Evolutionary conservation across 2,797 vertebrate species (phyloP), one percentile per base, ranked within the genome.

Genomic region (Sebastes reedi): DNA sequence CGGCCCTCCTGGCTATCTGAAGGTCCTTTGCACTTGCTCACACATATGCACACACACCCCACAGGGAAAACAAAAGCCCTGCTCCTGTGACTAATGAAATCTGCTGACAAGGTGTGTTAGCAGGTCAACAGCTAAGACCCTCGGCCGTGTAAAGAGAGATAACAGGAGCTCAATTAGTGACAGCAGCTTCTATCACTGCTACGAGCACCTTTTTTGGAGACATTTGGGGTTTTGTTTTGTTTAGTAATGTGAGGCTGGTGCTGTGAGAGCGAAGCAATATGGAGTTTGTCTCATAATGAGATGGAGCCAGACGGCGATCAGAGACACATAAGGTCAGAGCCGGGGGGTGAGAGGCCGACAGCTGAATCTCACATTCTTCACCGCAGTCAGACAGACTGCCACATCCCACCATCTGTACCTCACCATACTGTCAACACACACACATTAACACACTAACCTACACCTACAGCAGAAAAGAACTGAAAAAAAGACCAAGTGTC

Each of bases 331-430:
- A 94, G 93, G 93, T 94, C 94, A 94, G 83, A 87, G 78, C 86
- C 39, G 8, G 71, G 82, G 84, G 82, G 73, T 12, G 22, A 90
- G 65, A 85, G 87, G 89, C 78, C 67, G 62, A 87, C 91, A 92
- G 92, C 92, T 93, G 92, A 94, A 94, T 71, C 85, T 91, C 86
- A 88, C 92, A 92, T 94, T 91, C 90, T 91, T 93, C 87, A 87
- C 86, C 1, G 68, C 74, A 90, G 90, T 81, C 89, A 88, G 83
- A 92, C 90, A 89, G 88, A 89, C 91, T 83, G 88, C 75, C 87
- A 85, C 87, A 83, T 91, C 86, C 78, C 85, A 86, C 92, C 93
- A 94, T 94, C 92, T 94, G 90, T 68, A 94, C 88, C 83, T 67
- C 85, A 30, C 73, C 74, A 76, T 34, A 30, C 76, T 76, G 55